Evolutionary conservation across 2,113 vertebrate species (phyloP).

Genomic region (Barbus barbus): DNA sequence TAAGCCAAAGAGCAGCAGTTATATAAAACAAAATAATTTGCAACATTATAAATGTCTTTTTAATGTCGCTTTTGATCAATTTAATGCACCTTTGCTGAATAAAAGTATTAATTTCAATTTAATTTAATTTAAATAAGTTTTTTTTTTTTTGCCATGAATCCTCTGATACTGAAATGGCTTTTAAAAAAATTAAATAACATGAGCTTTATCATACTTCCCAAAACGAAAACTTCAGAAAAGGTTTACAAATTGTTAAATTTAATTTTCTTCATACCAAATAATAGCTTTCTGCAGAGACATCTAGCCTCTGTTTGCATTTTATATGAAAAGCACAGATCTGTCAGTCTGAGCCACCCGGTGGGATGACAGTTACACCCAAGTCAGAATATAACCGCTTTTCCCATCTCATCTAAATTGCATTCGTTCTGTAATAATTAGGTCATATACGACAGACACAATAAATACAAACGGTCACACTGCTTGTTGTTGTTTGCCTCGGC

Average conservation of each 20-base stretch:
- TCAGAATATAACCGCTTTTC: not conserved
- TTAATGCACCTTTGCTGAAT: too few relatives aligned
- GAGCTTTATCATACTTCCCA: not conserved
- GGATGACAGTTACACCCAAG: not conserved
- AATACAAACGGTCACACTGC: not conserved
- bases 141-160: not conserved
- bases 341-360: not conserved
- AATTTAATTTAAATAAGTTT: too few relatives aligned
- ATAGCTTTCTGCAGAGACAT: not conserved
- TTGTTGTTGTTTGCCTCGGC: not conserved
- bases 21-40: too few relatives aligned
- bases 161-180: not conserved
- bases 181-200: not conserved
- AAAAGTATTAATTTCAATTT: too few relatives aligned
- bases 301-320: not conserved
- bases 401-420: not conserved
- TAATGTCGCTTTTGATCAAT: too few relatives aligned
- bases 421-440: slow-evolving; percentile 18
- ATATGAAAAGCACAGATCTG: not conserved
- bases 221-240: not conserved
- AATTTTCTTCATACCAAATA: not conserved
- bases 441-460: not conserved
- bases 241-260: not conserved
- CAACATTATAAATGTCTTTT: too few relatives aligned
- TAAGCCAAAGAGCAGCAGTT: too few relatives aligned